These are phyloP conservation scores for Parthenolecanium corni DNA, from an alignment of 2,888 invertebrate genomes.

Conservation along the genomic window DNA sequence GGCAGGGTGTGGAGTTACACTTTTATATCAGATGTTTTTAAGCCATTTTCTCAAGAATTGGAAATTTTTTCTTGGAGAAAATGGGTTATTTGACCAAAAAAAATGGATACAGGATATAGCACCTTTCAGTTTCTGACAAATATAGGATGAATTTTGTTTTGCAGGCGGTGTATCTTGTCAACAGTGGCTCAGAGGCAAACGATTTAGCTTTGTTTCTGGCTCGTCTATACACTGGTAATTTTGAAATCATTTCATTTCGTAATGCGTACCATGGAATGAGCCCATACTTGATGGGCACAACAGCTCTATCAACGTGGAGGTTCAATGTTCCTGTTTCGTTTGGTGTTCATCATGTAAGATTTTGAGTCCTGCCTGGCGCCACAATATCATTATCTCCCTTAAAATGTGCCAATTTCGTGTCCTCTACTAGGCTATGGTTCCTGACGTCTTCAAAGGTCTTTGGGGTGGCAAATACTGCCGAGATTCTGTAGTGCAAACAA, in stretches of 20 bases:
- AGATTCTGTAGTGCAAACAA: conserved; percentile 69
- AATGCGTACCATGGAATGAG: conserved; percentile 91
- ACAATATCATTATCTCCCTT: too few relatives aligned
- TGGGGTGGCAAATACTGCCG: conserved; percentile 84
- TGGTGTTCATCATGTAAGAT: conserved; percentile 65
- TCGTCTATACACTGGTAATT: conserved; percentile 67
- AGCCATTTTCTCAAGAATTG: too few relatives aligned
- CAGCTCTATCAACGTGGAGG: conserved; percentile 68
- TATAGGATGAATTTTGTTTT: too few relatives aligned
- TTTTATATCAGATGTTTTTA: too few relatives aligned
- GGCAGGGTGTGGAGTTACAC: too few relatives aligned
- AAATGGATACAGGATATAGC: too few relatives aligned
- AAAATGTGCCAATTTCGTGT: too few relatives aligned
- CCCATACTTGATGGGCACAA: conserved; percentile 64
- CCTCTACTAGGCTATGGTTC: conserved; percentile 78
- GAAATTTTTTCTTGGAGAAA: too few relatives aligned
- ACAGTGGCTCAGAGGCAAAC: conserved; percentile 96
- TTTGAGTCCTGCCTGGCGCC: too few relatives aligned
- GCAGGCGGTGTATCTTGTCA: conserved; percentile 84
- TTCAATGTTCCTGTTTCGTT: conserved; percentile 57
- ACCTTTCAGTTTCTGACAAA: too few relatives aligned
- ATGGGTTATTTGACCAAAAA: too few relatives aligned
- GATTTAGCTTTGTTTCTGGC: conserved; percentile 84
- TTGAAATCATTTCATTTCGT: conserved; percentile 72
- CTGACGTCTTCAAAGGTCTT: conserved; percentile 79